Conservation (phyloP, 2,113 vertebrate species). For the Hucho hucho region DNA sequence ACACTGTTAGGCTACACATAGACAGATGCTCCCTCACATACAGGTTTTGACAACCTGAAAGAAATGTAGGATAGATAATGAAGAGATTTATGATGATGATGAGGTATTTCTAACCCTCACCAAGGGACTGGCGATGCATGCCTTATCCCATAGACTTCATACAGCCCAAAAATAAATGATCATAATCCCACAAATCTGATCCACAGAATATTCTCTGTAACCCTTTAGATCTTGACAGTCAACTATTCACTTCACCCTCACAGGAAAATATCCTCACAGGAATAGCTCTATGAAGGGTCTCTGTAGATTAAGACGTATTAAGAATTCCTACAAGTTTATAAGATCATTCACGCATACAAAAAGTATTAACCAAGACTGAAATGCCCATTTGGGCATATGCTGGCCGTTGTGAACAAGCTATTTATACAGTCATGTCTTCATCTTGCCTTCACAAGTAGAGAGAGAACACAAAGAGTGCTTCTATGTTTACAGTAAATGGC, state of each 20-base stretch:
- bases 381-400: too few relatives aligned
- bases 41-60: slow-evolving; percentile 5
- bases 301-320: background rate
- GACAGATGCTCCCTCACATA: slow-evolving; percentile 66
- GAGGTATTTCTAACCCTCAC: slow-evolving; percentile 38
- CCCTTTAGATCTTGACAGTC: slow-evolving; percentile 8
- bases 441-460: too few relatives aligned
- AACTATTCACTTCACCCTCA: slow-evolving; percentile 47
- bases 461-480: too few relatives aligned
- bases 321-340: too few relatives aligned
- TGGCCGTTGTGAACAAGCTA: too few relatives aligned
- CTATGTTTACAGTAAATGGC: too few relatives aligned
- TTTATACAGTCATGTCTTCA: too few relatives aligned
- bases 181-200: slow-evolving; percentile 50
- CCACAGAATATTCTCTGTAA: slow-evolving; percentile 25
- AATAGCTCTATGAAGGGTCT: slow-evolving; percentile 50
- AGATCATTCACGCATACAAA: too few relatives aligned
- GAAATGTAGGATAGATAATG: slow-evolving; percentile 69
- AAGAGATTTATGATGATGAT: slow-evolving; percentile 39
- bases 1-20: background rate
- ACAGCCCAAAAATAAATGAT: slow-evolving; percentile 32
- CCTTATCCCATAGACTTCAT: slow-evolving; percentile 54
- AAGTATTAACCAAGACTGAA: too few relatives aligned
- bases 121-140: slow-evolving; percentile 50
- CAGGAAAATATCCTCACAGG: slow-evolving; percentile 26